phyloP scores from a whole-genome alignment of 2,888 invertebrate species.

The Lasioglossum zephyrum region DNA sequence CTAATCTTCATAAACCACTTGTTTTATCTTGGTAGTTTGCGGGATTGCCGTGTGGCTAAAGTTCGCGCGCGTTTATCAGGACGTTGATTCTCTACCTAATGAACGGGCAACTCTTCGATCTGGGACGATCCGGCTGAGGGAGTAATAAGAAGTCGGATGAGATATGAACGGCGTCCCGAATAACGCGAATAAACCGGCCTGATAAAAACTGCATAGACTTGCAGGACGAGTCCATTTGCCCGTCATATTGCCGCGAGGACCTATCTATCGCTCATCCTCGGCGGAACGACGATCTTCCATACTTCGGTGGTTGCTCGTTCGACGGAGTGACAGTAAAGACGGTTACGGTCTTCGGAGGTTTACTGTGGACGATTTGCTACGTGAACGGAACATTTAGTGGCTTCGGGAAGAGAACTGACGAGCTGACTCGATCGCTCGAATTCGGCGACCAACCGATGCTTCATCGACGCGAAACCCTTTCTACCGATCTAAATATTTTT shows the following conservation, averaged over 20 bases:
- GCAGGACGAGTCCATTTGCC: slow-evolving; percentile 36
- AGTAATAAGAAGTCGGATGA: slow-evolving; percentile 70
- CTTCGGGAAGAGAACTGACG: background rate
- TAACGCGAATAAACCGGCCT: slow-evolving; percentile 30
- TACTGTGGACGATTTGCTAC: background rate
- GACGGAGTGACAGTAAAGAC: slow-evolving; percentile 20
- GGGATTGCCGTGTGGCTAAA: background rate
- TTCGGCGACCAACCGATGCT: background rate
- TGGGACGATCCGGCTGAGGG: background rate
- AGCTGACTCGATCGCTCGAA: background rate
- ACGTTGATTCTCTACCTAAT: too few species aligned
- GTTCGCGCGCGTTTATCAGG: background rate
- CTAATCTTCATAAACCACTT: background rate
- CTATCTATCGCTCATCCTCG: slow-evolving; percentile 13
- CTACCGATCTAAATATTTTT: too few species aligned
- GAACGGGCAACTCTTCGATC: too few species aligned
- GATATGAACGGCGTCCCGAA: slow-evolving; percentile 33
- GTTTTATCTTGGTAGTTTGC: background rate
- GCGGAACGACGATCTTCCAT: background rate
- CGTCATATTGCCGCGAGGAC: slow-evolving; percentile 22
- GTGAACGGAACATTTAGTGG: background rate
- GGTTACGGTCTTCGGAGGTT: background rate
- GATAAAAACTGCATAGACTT: slow-evolving; percentile 59
- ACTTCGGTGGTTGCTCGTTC: slow-evolving; percentile 11
- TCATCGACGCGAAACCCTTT: background rate